Evolutionary conservation across 1,140 invertebrate species (phyloP), one percentile per base, ranked within the genome.

Genomic region (Drosophila lowei): DNA sequence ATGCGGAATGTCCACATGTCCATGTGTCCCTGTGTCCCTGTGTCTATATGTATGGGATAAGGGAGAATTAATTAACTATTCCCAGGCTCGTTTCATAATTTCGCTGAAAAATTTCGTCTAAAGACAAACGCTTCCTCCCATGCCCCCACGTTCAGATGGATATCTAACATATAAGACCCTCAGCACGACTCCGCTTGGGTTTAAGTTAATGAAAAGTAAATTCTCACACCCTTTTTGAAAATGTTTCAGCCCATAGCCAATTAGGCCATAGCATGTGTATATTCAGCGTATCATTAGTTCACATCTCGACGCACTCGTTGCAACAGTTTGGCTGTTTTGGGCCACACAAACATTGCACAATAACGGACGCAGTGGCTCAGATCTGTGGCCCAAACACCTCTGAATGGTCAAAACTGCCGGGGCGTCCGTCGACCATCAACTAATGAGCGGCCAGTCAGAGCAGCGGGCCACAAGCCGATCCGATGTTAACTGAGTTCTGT

Each of bases 221-320:
- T 72, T 65, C 53, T 70, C 80, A 55, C 60, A 64, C 67, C 60
- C 50, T 34, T 30, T 25, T 48, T 6, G 15, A 66, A 72, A 47
- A 61, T 43, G 21, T 70, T 72, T 81, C 72, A 38, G 44, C 50
- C 52, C 60, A 72, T 66, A 70, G 70, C 80, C 79, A 85, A 79
- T 85, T 85, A 85, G 79, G 42, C 61, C 75, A 55, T 50, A 76
- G 62, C 77, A 60, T 67, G 68, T 58, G 62, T 73, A 18, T 65
- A 77, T 56, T 80, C 47, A 9, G 73, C 53, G 43, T 85, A 86
- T 86, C 80, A 84, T 85, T 84, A 84, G 81, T 67, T 80, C 73
- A 77, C 72, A 80, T 86, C 80, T 85, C 42, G 47, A 85, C 63
- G 81, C 63, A 85, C 47, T 86, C 54, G 63, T 86, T 85, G 81